Conservation (phyloP, 2,797 vertebrate genomes). For the Takifugu ocellatus region DNA sequence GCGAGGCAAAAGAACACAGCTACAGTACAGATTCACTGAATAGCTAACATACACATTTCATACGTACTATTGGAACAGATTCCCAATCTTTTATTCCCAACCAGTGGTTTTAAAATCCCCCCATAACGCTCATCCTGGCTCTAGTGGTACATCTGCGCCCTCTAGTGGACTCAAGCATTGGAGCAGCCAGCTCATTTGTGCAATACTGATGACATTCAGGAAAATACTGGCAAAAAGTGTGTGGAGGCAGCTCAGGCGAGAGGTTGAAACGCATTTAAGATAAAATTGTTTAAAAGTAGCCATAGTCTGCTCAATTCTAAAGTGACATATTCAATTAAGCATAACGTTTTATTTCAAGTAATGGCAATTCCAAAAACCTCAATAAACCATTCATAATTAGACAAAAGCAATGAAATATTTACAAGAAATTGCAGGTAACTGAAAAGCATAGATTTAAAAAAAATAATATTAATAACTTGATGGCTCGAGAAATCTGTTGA, state of each 20-base stretch:
- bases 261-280: constrained; percentile 3
- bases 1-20: too few species aligned
- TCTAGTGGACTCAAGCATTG: constrained; percentile 12
- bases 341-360: constrained; percentile 57
- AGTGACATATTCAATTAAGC: constrained; percentile 5
- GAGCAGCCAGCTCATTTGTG: too few species aligned
- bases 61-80: too few species aligned
- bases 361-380: constrained; percentile 21
- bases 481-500: constrained; percentile 23
- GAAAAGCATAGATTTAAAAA: neutral
- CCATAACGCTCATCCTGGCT: neutral
- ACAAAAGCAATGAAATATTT: constrained; percentile 59
- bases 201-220: neutral
- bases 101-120: neutral
- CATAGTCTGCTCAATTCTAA: constrained; percentile 2
- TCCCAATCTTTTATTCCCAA: neutral
- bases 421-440: constrained; percentile 42
- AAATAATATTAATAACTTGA: constrained; percentile 2
- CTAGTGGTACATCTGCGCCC: constrained; percentile 14
- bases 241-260: neutral
- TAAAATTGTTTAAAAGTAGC: neutral
- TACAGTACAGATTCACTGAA: too few species aligned
- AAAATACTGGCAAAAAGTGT: neutral
- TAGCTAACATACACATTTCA: too few species aligned
- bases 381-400: constrained; percentile 47